Percentiles rank a stretch among this genome's conserved stretches.
phyloP scores from a whole-genome alignment of 2,113 vertebrate genomes.

The Thinocorus orbignyianus region DNA sequence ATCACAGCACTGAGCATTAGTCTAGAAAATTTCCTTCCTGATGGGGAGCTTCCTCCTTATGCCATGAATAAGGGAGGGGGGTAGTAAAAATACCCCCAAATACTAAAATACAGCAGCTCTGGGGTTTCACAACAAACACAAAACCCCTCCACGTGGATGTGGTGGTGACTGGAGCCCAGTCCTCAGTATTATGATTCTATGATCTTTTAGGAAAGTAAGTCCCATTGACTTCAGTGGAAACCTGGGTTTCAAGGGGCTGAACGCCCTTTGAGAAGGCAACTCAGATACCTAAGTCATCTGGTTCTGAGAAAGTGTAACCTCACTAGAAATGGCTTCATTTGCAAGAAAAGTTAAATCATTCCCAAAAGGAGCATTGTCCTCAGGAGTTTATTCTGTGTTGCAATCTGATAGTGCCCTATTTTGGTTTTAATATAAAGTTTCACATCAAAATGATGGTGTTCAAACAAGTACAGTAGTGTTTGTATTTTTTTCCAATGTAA shows the following conservation, averaged over 20 bases:
- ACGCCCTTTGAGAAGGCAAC: neutral
- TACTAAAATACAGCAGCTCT: neutral
- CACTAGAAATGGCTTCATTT: neutral
- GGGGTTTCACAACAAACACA: neutral
- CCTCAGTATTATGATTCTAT: neutral
- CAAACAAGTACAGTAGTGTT: neutral
- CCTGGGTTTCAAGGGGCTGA: neutral
- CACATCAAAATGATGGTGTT: fast-evolving
- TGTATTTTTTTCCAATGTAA: neutral
- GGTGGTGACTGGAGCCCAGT: neutral
- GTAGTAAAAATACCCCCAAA: neutral
- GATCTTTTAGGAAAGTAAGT: neutral
- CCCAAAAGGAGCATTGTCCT: neutral
- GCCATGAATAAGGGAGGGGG: neutral
- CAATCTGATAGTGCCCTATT: neutral
- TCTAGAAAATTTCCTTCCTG: neutral
- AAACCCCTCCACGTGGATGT: neutral
- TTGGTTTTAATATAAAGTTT: neutral
- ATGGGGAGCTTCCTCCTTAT: neutral
- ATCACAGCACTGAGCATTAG: neutral
- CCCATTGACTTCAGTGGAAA: neutral
- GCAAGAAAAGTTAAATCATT: neutral
- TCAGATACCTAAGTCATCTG: neutral
- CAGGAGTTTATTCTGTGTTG: neutral
- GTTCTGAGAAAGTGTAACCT: neutral